phyloP scores from a whole-genome alignment of 1,140 invertebrate genomes.

The Scylla paramamosain region DNA sequence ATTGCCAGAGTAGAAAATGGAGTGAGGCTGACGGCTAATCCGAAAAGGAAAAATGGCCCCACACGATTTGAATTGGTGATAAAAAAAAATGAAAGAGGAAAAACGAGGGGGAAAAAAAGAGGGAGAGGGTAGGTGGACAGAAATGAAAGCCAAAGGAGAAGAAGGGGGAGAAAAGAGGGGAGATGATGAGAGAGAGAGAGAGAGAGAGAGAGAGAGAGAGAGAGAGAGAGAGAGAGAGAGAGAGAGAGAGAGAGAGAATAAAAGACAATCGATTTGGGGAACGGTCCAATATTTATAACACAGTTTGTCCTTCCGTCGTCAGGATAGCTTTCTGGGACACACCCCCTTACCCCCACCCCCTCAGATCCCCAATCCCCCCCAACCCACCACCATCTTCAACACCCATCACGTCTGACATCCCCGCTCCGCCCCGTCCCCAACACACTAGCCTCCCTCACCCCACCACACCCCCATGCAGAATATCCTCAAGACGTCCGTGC shows the following conservation, averaged over 20 bases:
- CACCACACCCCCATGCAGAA: too few relatives aligned
- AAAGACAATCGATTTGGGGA: background rate
- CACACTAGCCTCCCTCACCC: too few relatives aligned
- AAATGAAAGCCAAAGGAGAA: too few relatives aligned
- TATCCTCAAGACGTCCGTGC: too few relatives aligned
- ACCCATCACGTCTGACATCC: background rate
- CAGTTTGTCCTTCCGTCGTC: background rate
- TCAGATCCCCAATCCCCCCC: background rate
- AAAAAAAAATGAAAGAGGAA: background rate
- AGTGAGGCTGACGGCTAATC: background rate
- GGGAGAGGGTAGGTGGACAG: background rate
- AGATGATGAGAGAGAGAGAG: too few relatives aligned
- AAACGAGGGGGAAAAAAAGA: background rate
- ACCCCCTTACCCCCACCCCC: background rate
- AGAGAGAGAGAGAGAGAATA: too few relatives aligned
- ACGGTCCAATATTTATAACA: background rate
- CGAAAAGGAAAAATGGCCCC: background rate
- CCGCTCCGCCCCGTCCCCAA: background rate
- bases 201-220: too few relatives aligned
- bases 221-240: too few relatives aligned
- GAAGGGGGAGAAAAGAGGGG: too few relatives aligned
- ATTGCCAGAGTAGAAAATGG: background rate
- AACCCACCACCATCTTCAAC: background rate
- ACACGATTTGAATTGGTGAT: background rate
- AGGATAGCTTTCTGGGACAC: background rate